phyloP scores from a whole-genome alignment of 2,113 vertebrate species.

The Zapus hudsonius region DNA sequence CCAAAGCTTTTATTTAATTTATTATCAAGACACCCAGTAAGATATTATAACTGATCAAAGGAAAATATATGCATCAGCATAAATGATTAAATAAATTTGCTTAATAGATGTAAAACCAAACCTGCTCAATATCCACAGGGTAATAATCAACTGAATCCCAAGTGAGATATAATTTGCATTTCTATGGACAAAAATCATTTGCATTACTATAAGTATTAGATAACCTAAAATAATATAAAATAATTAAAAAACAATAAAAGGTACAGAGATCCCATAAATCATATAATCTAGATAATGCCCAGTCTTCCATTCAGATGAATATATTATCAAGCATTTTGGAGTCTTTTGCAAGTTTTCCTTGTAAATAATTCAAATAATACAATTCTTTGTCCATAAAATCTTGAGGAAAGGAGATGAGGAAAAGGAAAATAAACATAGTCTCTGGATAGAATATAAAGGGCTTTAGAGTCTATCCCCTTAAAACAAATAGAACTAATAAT shows the following conservation, averaged over 20 bases:
- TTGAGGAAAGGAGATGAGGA: not conserved
- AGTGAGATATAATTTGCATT: constrained; percentile 54
- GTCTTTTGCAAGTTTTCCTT: constrained; percentile 17
- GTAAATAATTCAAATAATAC: constrained; percentile 34
- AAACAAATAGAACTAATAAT: constrained; percentile 20
- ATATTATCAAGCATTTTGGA: constrained; percentile 2
- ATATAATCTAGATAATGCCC: constrained; percentile 13
- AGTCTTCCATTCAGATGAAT: constrained; percentile 24
- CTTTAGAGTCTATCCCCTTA: not conserved
- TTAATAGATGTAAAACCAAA: constrained; percentile 55
- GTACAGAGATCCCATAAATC: not conserved
- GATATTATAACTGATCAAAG: constrained; percentile 34
- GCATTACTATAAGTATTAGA: constrained; percentile 42
- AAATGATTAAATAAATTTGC: constrained; percentile 57
- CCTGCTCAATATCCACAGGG: constrained; percentile 26
- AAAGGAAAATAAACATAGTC: not conserved
- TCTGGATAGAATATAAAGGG: not conserved
- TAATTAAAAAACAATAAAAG: constrained; percentile 47
- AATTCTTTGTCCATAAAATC: constrained; percentile 27
- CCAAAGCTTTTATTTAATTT: constrained; percentile 51
- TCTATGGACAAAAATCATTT: constrained; percentile 57
- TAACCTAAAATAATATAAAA: constrained; percentile 37
- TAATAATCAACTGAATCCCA: constrained; percentile 60
- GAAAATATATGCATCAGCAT: not conserved
- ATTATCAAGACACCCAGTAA: constrained; percentile 32